Conservation (phyloP, 2,888 invertebrate species). For the Synanthedon myopaeformis region DNA sequence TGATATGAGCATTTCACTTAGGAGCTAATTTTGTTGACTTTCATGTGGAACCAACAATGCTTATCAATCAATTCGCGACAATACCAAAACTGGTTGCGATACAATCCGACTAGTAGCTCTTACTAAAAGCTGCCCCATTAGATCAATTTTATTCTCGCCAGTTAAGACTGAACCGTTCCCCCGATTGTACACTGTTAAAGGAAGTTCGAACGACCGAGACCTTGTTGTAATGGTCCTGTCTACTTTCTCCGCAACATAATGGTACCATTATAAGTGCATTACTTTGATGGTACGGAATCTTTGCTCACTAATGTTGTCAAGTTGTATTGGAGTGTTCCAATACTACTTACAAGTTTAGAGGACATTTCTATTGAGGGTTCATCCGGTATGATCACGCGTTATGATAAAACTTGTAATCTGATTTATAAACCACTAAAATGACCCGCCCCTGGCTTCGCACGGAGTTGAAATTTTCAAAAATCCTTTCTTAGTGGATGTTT, state of each 20-base stretch:
- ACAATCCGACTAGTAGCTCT: neutral
- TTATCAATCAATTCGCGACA: neutral
- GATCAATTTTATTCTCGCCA: neutral
- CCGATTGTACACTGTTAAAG: neutral
- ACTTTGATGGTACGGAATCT: conserved; percentile 36
- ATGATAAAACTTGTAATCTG: conserved; percentile 12
- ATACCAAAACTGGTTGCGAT: neutral
- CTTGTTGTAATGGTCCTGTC: conserved; percentile 13
- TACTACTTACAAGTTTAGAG: neutral
- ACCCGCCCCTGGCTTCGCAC: no score
- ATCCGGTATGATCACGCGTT: conserved; percentile 4
- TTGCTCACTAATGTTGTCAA: conserved; percentile 25
- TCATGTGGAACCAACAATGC: neutral
- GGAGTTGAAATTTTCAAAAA: no score
- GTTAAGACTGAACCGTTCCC: neutral
- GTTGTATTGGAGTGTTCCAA: conserved; percentile 25
- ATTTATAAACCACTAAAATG: neutral
- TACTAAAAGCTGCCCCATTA: neutral
- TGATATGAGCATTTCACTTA: no score
- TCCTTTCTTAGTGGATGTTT: no score
- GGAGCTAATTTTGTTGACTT: neutral
- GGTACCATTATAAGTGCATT: conserved; percentile 57
- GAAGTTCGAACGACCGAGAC: neutral
- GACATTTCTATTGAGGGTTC: neutral
- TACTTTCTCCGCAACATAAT: conserved; percentile 49